Evolutionary conservation across 2,888 invertebrate genomes (phyloP), one percentile per base, ranked within the genome.

Genomic region (Campoplex nolae): DNA sequence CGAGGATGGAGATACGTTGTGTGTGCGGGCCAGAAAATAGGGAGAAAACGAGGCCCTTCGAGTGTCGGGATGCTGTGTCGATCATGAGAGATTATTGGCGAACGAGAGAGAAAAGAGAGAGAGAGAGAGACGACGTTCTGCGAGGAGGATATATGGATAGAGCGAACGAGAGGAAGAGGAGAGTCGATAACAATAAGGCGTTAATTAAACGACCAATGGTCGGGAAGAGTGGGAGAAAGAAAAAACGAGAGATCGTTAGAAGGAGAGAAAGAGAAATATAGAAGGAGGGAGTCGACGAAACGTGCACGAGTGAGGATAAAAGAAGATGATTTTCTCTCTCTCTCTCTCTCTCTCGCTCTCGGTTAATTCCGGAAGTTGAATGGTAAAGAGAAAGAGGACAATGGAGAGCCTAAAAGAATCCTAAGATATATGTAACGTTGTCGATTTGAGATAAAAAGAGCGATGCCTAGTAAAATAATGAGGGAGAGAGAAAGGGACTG

Each of bases 111-210:
- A 48, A 4, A 16, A 51, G 51, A 51, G 18, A 51, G 18, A 48
- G 3, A 16, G 16, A 48, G 16, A 48, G 48, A 48, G 8, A 11
- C 3, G 45, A 16, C 16, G 48, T 3, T 13, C 16, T 16, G 13
- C 13, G 2, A 48, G 32, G 28, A 48, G 45, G 6, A 28, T 11
- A 28, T 9, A 38, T 6, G 4, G 58, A 13, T 23, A 23, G 54
- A 42, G 16, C 78, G 35, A 45, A 42, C 54, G 28, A 56, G 35
- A 45, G 23, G 0, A 11, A 45, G 23, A 23, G 68, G 68, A 32
- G n/a, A 77, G 81, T 88, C 78, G 89, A 91, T 92, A 90, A 91
- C 89, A 91, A 90, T 90, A 90, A 91, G 90, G 90, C 89, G 91
- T 91, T 91, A 92, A 92, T 91, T 92, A 92, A 90, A 89, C 89